Base-by-base conservation (phyloP, 2,797 vertebrate genomes). In the Poeciliopsis infans region DNA sequence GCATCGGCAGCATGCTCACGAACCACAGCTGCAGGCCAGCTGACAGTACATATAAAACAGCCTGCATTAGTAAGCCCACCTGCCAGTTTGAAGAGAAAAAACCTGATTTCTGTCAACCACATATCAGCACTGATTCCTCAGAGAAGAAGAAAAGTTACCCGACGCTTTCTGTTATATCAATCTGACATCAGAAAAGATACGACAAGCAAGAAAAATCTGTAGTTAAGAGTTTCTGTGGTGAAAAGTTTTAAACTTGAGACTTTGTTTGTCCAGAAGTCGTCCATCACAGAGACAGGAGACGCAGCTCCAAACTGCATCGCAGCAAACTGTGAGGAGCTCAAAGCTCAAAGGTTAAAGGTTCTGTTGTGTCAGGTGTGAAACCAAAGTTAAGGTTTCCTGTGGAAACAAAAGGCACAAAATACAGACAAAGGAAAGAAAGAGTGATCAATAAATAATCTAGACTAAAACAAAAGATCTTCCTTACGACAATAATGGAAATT, bases 11-110 rank as follows among this genome's bases (percentile, higher is more conserved):
- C 53, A 59, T 88, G 86, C 55, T 85, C 74, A 77, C 82, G 89
- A 85, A 77, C 80, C 84, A 87, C 92, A 93, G 90, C 91, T 94
- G 91, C 45, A 74, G 78, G 41, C 86, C 94, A 95, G 89, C 91
- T 93, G 93, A 87, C 81, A 18, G 7, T 33, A 25, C 79, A 13
- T 36, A 31, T n/a, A 53, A 73, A 55, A 59, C 25, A 11, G 33
- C 69, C 69, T 23, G 72, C 75, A 18, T 51, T 77, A 5, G 78
- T 83, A 74, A 85, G 81, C 80, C 80, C 20, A 66, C 86, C 86
- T 45, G 83, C 87, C 85, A 28, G 61, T 69, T 77, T 68, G 80
- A 31, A 43, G 1, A 45, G 39, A 83, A 78, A 76, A 71, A 41
- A 46, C 79, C 61, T 53, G 51, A 77, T 74, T 31, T 36, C 16